Conservation (phyloP, 2,797 vertebrate species). For the Emys orbicularis region DNA sequence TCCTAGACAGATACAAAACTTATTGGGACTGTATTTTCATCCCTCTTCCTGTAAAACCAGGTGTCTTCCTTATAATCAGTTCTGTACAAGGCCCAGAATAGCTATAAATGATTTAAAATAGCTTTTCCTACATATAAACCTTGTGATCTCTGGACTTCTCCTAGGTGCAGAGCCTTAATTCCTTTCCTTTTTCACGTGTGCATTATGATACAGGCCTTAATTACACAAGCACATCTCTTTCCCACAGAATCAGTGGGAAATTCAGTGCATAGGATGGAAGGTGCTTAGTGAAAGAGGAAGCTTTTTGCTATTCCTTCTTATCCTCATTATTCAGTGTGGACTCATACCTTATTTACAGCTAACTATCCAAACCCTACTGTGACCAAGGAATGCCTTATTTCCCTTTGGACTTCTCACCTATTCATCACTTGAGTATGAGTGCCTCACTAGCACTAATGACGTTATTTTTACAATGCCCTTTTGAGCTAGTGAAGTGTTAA, state of each 20-base stretch:
- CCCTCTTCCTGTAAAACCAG: conserved; percentile 62
- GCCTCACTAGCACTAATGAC: background rate
- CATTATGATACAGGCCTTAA: background rate
- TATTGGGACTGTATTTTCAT: conserved; percentile 70
- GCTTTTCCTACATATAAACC: conserved; percentile 59
- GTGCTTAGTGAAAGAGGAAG: background rate
- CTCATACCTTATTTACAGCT: background rate
- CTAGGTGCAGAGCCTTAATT: conserved; percentile 46
- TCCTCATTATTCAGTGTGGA: background rate
- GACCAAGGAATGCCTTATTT: conserved; percentile 35
- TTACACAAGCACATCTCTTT: background rate
- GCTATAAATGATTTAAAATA: conserved; percentile 68
- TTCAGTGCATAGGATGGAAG: background rate
- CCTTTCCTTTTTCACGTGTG: conserved; percentile 4
- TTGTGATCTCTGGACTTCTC: conserved; percentile 19
- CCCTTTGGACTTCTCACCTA: conserved; percentile 45
- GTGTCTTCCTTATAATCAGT: conserved; percentile 69
- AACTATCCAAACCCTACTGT: background rate
- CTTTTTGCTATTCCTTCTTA: background rate
- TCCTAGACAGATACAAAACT: conserved; percentile 38
- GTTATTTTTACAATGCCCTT: background rate
- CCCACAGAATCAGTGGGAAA: background rate
- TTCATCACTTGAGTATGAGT: conserved; percentile 59
- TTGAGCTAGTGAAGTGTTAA: conserved; percentile 20
- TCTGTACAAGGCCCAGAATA: conserved; percentile 61